Conservation (phyloP, 2,797 vertebrate species). For the Clarias platycephalus region DNA sequence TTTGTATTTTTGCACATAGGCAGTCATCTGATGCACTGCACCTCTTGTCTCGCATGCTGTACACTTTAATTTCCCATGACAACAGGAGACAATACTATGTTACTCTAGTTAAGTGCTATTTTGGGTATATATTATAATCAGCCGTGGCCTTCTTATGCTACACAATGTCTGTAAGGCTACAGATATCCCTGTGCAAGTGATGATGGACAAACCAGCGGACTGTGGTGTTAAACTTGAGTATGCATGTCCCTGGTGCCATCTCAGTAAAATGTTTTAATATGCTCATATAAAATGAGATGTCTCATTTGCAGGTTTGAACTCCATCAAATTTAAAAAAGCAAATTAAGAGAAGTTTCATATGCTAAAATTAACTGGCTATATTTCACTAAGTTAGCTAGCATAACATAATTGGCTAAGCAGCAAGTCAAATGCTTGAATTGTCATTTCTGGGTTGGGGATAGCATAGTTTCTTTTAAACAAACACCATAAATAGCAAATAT, state of each 20-base stretch:
- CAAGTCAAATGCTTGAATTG: neutral
- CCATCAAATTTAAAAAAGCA: neutral
- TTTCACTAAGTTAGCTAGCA: too few species aligned
- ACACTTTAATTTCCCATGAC: neutral
- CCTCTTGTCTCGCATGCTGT: neutral
- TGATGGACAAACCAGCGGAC: neutral
- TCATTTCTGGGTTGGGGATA: too few species aligned
- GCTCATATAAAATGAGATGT: neutral
- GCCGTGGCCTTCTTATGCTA: neutral
- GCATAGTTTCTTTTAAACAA: neutral
- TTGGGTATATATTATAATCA: neutral
- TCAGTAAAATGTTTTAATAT: neutral
- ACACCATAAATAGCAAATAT: neutral
- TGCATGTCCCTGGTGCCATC: neutral
- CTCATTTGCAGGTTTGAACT: neutral
- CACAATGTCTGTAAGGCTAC: neutral
- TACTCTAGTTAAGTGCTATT: neutral
- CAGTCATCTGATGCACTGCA: neutral
- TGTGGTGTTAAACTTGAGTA: neutral
- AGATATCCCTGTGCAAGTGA: neutral
- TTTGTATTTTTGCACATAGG: neutral
- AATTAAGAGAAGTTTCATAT: neutral
- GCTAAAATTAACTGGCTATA: too few species aligned
- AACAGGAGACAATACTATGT: neutral
- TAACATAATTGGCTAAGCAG: neutral